Evolutionary conservation across 2,888 invertebrate species (phyloP), one percentile per base, ranked within the genome.

Genomic region (Smittia sp.): DNA sequence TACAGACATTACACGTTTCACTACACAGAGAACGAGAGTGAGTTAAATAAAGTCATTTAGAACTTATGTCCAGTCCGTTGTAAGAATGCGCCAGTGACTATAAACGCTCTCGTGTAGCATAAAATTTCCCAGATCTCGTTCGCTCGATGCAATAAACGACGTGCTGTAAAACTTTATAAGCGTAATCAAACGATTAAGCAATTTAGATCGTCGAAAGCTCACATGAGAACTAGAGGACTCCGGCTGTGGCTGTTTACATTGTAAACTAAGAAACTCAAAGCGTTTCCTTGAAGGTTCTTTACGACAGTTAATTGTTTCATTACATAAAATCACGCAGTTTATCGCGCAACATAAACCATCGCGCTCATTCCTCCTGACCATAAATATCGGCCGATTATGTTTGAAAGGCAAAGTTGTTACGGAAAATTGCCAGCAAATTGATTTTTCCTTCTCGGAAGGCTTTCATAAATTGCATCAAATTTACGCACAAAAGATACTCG

Each of bases 391-490:
- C 52, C 52, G 15, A n/a, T 52, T 52, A 52, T 52, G 15, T 52
- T 11, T 58, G 22, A 58, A 22, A 58, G 22, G 3, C 58, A 22
- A 6, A 22, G 18, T 18, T 22, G 13, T 18, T 7, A 58, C 1
- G 58, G 4, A 22, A 58, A 58, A 58, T 22, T 58, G n/a, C 18
- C 18, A 13, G 22, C 3, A 58, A 58, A 58, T 58, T 58, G 58
- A 58, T 58, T 58, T 58, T 22, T 22, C 58, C 22, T 58, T 2
- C 58, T 58, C 27, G 27, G 13, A 2, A 63, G 27, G 63, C 25
- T 63, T 27, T 27, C 63, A 63, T 63, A 63, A 63, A 63, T 63
- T 63, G 63, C 63, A 63, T 63, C 63, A 63, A 63, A 63, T 63
- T 25, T 63, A 63, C 63, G 63, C 63, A 63, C 25, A n/a, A 25